phyloP scores from a whole-genome alignment of 2,888 invertebrate genomes.

The Conops quadrifasciatus region DNA sequence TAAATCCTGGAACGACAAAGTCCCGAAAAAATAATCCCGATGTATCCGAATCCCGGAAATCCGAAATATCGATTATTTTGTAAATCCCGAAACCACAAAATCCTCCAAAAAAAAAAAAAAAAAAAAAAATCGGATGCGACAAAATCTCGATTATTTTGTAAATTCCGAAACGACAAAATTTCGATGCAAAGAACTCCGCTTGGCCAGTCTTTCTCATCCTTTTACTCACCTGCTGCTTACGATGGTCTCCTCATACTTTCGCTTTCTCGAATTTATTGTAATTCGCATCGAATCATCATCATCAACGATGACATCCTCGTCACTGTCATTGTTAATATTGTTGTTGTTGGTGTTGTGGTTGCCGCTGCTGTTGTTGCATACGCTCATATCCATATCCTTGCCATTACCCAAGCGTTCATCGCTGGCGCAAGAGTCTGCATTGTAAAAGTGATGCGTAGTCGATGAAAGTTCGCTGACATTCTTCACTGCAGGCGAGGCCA shows the following conservation, averaged over 20 bases:
- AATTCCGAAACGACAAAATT: too few species aligned
- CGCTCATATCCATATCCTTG: constrained; percentile 38
- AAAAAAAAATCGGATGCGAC: too few species aligned
- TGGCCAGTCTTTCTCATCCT: neutral
- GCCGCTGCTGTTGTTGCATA: constrained; percentile 39
- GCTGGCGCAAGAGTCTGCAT: constrained; percentile 61
- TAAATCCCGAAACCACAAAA: too few species aligned
- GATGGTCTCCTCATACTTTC: constrained; percentile 60
- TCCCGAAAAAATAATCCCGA: too few species aligned
- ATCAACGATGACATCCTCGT: constrained; percentile 65
- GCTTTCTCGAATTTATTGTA: constrained; percentile 52
- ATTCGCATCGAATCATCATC: constrained; percentile 62
- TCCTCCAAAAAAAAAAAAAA: too few species aligned
- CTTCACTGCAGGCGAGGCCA: constrained; percentile 53
- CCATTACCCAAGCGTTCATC: constrained; percentile 46
- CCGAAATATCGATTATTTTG: too few species aligned
- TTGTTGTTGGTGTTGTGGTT: constrained; percentile 56
- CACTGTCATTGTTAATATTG: constrained; percentile 64
- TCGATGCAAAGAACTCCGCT: too few species aligned
- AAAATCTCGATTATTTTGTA: too few species aligned
- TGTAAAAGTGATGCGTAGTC: constrained; percentile 64
- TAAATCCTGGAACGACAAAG: too few species aligned
- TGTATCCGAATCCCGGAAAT: too few species aligned
- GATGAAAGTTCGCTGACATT: constrained; percentile 63
- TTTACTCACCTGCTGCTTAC: constrained; percentile 55